Conservation (phyloP, 1,140 invertebrate genomes). For the Tetramorium parvispinum region DNA sequence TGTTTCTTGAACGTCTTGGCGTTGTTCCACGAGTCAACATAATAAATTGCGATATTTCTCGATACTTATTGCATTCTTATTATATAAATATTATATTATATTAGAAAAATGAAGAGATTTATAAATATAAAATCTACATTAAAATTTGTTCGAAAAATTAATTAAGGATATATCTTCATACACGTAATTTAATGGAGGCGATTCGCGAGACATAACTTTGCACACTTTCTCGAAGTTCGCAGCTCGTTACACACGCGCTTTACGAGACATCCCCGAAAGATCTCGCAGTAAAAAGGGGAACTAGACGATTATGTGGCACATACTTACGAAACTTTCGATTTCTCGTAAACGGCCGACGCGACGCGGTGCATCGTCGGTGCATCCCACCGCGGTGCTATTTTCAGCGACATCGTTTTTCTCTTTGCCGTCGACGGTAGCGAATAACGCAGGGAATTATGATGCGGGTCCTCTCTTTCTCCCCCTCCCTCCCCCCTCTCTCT, state of each 20-base stretch:
- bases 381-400: conserved; percentile 62
- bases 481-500: neutral
- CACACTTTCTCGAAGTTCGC: neutral
- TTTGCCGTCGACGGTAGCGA: conserved; percentile 72
- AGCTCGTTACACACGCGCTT: conserved; percentile 33
- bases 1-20: neutral
- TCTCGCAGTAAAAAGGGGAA: conserved; percentile 19
- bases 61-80: neutral
- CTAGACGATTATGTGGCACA: conserved; percentile 5
- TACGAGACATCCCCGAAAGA: conserved; percentile 35
- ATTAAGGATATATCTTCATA: neutral
- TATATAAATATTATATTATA: neutral
- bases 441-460: conserved; percentile 81
- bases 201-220: conserved; percentile 8
- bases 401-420: conserved; percentile 71
- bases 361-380: conserved; percentile 23
- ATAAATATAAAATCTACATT: neutral
- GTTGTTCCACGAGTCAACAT: neutral
- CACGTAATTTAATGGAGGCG: neutral
- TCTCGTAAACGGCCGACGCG: conserved; percentile 60
- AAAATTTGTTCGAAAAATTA: neutral
- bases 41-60: neutral
- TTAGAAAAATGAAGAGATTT: neutral
- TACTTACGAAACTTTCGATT: conserved; percentile 52
- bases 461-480: conserved; percentile 61